phyloP scores from a whole-genome alignment of 1,140 invertebrate species.

The Branchinecta lynchi region DNA sequence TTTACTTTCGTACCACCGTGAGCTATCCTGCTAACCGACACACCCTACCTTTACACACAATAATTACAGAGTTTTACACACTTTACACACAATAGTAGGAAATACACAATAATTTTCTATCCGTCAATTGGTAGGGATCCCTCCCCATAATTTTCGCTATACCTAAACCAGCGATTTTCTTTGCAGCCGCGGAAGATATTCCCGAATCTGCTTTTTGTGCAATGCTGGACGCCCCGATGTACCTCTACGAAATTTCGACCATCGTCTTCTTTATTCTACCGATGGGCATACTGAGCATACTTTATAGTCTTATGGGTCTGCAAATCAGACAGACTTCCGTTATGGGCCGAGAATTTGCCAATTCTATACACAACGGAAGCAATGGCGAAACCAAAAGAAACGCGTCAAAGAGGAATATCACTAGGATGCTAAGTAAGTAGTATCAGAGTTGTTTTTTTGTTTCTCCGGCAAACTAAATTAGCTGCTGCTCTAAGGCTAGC shows the following conservation, averaged over 20 bases:
- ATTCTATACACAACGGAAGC: constrained; percentile 14
- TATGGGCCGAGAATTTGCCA: constrained; percentile 23
- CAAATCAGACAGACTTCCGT: constrained; percentile 29
- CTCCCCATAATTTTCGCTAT: too few species aligned
- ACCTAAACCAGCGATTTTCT: not conserved
- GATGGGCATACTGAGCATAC: constrained; percentile 52
- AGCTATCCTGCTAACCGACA: too few species aligned
- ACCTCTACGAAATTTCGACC: constrained; percentile 61
- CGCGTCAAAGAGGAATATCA: constrained; percentile 49
- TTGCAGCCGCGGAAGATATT: constrained; percentile 32
- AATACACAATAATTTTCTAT: too few species aligned
- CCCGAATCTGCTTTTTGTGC: constrained; percentile 58
- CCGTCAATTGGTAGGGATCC: too few species aligned
- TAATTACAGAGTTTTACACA: too few species aligned
- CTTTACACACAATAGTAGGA: too few species aligned
- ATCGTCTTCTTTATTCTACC: constrained; percentile 68
- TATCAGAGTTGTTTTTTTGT: not conserved
- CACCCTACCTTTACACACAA: too few species aligned
- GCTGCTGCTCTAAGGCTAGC: too few species aligned
- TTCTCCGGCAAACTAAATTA: too few species aligned
- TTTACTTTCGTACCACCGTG: too few species aligned
- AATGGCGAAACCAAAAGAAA: constrained; percentile 21
- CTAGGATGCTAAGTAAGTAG: constrained; percentile 60
- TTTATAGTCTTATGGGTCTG: constrained; percentile 60
- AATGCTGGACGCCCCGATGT: constrained; percentile 43